A percentile compares a stretch with the other conserved stretches of the same genome.
Evolutionary conservation across 2,888 invertebrate species (phyloP).

Genomic region (Callimorpha dominula): DNA sequence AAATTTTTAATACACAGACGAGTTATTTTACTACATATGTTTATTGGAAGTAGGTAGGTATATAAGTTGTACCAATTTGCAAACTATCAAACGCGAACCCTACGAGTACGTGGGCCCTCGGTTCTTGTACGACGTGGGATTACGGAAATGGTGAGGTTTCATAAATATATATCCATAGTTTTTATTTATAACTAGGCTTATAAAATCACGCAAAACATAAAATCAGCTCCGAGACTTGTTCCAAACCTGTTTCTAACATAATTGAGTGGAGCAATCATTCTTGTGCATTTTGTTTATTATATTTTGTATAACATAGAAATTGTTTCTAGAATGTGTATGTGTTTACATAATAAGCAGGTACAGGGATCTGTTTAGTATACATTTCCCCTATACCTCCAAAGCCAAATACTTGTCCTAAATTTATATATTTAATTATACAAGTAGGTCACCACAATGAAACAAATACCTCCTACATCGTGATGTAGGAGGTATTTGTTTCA

Average conservation of each 20-base stretch:
- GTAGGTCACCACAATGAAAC: no score
- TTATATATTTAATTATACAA: background rate
- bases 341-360: background rate
- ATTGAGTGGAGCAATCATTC: background rate
- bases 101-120: no score
- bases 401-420: background rate
- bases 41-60: no score
- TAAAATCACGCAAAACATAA: background rate
- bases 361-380: background rate
- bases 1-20: no score
- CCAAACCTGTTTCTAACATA: background rate
- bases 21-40: no score
- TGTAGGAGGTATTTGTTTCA: no score
- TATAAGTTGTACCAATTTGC: no score
- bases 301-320: background rate
- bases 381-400: background rate
- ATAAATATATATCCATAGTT: background rate
- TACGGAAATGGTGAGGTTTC: background rate
- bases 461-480: no score
- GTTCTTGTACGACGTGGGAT: background rate
- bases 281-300: background rate
- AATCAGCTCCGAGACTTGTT: background rate
- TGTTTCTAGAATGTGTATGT: background rate
- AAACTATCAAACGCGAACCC: no score
- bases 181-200: background rate